Evolutionary conservation across 2,113 vertebrate genomes (phyloP), one percentile per base, ranked within the genome.

Genomic region (Istiophorus platypterus): DNA sequence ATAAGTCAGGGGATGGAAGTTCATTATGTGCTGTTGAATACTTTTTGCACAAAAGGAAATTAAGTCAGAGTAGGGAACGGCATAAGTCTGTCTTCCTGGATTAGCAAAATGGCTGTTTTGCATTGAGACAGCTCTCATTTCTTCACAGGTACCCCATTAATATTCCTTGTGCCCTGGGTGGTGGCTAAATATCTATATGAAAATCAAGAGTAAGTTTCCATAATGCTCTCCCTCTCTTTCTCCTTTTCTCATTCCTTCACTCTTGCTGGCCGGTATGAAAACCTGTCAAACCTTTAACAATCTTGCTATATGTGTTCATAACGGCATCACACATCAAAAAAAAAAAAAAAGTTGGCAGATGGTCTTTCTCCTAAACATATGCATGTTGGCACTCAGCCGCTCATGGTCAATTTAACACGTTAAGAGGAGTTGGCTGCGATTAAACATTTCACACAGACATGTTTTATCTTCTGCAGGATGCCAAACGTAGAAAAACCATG

Each of bases 131-230:
- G 11, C 39, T 77, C 51, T 82, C 56, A 29, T 84, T 63, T 92
- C 52, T 88, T 88, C 52, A 2, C 95, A 99, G 98, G 98, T 4
- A 94, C 97, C 0, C 98, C 98, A 0, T 42, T 99, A 88, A 94
- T 99, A 72, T 99, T 99, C 63, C 95, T 99, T 12, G 72, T 97
- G 62, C 97, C 97, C 15, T 99, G 98, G 98, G 95, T 96, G 0
- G 76, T 94, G 0, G 91, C 95, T 57, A 99, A 97, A 92, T 96
- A 97, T 81, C 93, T 97, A 14, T 97, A 97, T 0, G 98, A 99
- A 92, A 99, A 99, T 71, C 85, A 97, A 42, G 94, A 96, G 98
- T 99, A 96, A 97, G 98, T 98, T 3, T 85, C 65, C n/a, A 42
- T 45, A 8, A 7, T n/a, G 0, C 41, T 56, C 12, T 41, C 10